Conservation (phyloP, 2,113 vertebrate species). For the Perognathus longimembris region DNA sequence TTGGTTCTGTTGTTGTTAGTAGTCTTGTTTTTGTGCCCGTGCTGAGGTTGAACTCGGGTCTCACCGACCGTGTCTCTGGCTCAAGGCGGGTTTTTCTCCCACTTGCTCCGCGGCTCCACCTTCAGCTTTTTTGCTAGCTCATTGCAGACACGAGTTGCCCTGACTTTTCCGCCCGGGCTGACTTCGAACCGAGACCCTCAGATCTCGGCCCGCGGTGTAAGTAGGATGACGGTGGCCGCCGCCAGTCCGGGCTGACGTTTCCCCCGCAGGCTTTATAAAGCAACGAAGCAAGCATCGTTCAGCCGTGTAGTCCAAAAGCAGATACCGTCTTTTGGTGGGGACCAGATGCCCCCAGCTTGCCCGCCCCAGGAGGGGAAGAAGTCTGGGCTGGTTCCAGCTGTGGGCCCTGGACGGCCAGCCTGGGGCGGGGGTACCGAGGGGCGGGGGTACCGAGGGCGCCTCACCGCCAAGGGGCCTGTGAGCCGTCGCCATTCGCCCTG, state of each 20-base stretch:
- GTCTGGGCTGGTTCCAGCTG: background rate
- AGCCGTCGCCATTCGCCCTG: constrained; percentile 57
- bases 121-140: too few relatives aligned
- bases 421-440: background rate
- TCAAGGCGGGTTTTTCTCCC: too few relatives aligned
- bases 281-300: background rate
- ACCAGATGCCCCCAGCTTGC: background rate
- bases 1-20: too few relatives aligned
- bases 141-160: too few relatives aligned
- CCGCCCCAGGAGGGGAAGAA: rapidly evolving
- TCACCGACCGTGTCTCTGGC: too few relatives aligned
- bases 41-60: too few relatives aligned
- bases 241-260: background rate
- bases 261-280: background rate
- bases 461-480: background rate
- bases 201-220: too few relatives aligned
- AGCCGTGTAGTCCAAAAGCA: background rate
- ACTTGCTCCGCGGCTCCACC: too few relatives aligned
- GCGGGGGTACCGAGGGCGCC: background rate
- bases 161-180: too few relatives aligned
- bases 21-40: too few relatives aligned
- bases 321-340: rapidly evolving
- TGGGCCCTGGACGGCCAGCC: constrained; percentile 24
- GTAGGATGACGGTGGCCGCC: too few relatives aligned
- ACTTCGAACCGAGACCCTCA: too few relatives aligned